Evolutionary conservation across 2,113 vertebrate species (phyloP), one percentile per base, ranked within the genome.

Genomic region (Semicossyphus pulcher): DNA sequence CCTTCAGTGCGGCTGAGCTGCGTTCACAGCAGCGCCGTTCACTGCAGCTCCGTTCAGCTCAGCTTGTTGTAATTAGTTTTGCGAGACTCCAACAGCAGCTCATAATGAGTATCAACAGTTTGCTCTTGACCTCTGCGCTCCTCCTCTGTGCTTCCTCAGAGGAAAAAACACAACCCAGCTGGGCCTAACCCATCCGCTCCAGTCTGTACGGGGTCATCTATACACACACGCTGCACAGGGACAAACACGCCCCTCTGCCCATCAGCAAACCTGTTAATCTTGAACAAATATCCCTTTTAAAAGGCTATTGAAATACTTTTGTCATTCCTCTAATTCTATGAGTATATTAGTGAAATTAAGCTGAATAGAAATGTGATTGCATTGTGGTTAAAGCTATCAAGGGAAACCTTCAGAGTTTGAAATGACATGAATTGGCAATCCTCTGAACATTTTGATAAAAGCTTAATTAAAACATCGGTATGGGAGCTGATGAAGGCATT

Each of bases 71-170:
- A 78, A 88, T 88, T 87, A 76, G 64, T 67, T 78, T 72, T 72
- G 61, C 48, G 47, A 76, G 85, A 80, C 59, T 86, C 63, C 56
- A 72, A 59, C 71, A 80, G 68, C 68, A 80, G 81, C 59, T 69
- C 58, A 48, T 74, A 84, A 84, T 86, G 73, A 82, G 81, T 59
- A 85, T 87, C 87, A 89, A 73, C 84, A 85, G 44, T 88, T 76
- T 34, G 74, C 78, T 84, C 72, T 81, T 86, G 83, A 85, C 86
- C 85, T 68, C 72, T 60, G 36, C 63, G 77, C 73, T 58, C 78
- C 37, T 74, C 63, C 73, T 59, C 49, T 56, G 74, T 59, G 62
- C 78, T 88, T 91, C 88, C 89, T 84, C 72, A 73, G 56, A 87
- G 85, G 83, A 84, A 86, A 80, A 84, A 83, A 76, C 81, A 84